These are phyloP conservation scores for Yoshiicerus persimilis DNA, from an alignment of 1,140 invertebrate species.

Conservation along the genomic window DNA sequence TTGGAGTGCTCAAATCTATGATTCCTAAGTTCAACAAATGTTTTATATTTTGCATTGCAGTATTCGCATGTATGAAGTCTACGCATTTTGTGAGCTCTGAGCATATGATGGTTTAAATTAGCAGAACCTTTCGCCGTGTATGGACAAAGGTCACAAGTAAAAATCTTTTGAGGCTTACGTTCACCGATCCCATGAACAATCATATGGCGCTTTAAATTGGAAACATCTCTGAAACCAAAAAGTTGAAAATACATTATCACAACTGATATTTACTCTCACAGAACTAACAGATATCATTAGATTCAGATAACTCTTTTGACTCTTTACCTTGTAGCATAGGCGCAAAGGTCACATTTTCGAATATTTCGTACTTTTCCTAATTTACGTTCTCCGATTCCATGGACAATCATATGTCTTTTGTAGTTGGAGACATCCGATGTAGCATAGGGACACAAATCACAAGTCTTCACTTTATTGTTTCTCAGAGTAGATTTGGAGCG, in stretches of 20 bases:
- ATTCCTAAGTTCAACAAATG: conserved; percentile 19
- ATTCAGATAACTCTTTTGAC: not conserved
- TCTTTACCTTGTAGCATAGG: not conserved
- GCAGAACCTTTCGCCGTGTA: not conserved
- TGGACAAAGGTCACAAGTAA: not conserved
- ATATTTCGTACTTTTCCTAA: not conserved
- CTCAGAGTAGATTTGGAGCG: not conserved
- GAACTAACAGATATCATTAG: not conserved
- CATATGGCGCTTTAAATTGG: not conserved
- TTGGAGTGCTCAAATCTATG: conserved; percentile 11
- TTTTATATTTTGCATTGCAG: conserved; percentile 18
- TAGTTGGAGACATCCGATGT: not conserved
- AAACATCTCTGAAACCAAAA: not conserved
- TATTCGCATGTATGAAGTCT: conserved; percentile 15
- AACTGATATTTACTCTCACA: not conserved
- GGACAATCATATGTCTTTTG: conserved; percentile 1
- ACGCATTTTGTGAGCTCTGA: not conserved
- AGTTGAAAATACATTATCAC: not conserved
- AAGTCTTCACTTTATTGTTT: conserved; percentile 7
- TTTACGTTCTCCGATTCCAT: not conserved
- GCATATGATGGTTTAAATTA: conserved; percentile 4
- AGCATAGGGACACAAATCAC: conserved; percentile 1
- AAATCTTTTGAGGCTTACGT: conserved; percentile 2
- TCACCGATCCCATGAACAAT: conserved; percentile 5
- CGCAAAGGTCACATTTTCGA: not conserved